A percentile compares a stretch with the other conserved stretches of the same genome.
Evolutionary conservation across 2,797 vertebrate species (phyloP).

Genomic region (Characodon lateralis): DNA sequence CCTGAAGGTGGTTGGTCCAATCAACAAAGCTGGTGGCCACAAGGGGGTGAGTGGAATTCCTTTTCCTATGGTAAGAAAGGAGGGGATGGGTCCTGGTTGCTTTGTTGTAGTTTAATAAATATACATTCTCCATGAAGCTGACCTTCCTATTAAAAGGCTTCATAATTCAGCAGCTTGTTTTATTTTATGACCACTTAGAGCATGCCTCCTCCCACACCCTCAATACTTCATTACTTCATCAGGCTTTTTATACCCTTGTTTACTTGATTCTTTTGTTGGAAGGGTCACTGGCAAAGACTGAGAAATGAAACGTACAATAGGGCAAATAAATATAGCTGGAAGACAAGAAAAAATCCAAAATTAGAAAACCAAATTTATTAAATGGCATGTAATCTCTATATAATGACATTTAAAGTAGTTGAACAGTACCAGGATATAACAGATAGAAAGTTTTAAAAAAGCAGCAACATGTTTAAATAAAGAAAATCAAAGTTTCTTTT

Average conservation of each 20-base stretch:
- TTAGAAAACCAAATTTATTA: neutral
- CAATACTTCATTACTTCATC: conserved; percentile 22
- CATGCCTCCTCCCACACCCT: conserved; percentile 14
- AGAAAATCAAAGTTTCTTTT: too few species aligned
- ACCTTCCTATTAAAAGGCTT: conserved; percentile 45
- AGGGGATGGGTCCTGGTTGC: conserved; percentile 1
- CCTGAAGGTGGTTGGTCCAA: conserved; percentile 82
- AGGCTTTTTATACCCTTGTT: neutral
- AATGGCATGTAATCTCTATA: neutral
- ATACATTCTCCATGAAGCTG: conserved; percentile 25
- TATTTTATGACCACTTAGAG: conserved; percentile 35
- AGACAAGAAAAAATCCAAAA: neutral
- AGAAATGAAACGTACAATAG: neutral
- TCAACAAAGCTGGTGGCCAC: conserved; percentile 70
- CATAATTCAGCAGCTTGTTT: conserved; percentile 39
- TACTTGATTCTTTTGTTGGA: conserved; percentile 31
- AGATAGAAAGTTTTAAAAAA: neutral
- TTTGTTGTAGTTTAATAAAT: conserved; percentile 29
- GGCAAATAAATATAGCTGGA: neutral
- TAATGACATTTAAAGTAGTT: neutral
- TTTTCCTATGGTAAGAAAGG: neutral
- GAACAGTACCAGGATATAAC: neutral
- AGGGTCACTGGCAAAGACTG: conserved; percentile 6
- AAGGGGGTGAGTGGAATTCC: conserved; percentile 73
- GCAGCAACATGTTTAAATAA: neutral